Evolutionary conservation across 53 echinoderm and acorn worm species (phyloP), one percentile per base, ranked within the genome.

Genomic region (Arbacia lixula): DNA sequence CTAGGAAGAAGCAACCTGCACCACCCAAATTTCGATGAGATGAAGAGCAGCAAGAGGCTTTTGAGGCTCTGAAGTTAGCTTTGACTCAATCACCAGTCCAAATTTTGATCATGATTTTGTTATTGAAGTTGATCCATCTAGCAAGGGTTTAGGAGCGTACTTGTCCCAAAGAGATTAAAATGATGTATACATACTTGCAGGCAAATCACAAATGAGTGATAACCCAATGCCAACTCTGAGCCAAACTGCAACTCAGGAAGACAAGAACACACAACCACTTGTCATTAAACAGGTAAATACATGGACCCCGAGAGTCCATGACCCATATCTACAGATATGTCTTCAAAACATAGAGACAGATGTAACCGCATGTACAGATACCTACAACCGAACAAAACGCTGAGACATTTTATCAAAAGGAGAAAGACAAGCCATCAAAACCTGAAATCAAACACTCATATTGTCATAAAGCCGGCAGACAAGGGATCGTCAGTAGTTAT

Each of bases 401-500:
- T n/a, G n/a, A n/a, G n/a, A 56, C 65, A 32, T 27, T 31, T 6
- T 32, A 28, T 27, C 29, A 5, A 64, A 14, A 64, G 34, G 12
- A 27, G 29, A 30, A 6, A 64, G 30, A 5, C 24, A 25, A 28
- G 65, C 29, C 12, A 4, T 27, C 3, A n/a, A n/a, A n/a, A n/a
- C n/a, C n/a, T 4, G 12, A 27, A 28, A 32, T 12, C 6, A 8
- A 64, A 64, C 34, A 64, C 24, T 14, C 27, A 64, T 32, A 64
- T 64, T 6, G 30, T 64, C 8, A 64, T 64, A 27, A 64, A 64
- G 29, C 65, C 65, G 30, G 65, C 65, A 3, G 65, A 64, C 29
- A 64, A 64, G 34, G 65, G 65, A 26, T 64, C 65, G 29, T 27
- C 29, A 27, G 65, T 64, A n/a, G n/a, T n/a, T n/a, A 14, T 64